These are phyloP conservation scores for Prostheceraeus crozeri DNA, from an alignment of 2,888 invertebrate genomes.

Conservation along the genomic window DNA sequence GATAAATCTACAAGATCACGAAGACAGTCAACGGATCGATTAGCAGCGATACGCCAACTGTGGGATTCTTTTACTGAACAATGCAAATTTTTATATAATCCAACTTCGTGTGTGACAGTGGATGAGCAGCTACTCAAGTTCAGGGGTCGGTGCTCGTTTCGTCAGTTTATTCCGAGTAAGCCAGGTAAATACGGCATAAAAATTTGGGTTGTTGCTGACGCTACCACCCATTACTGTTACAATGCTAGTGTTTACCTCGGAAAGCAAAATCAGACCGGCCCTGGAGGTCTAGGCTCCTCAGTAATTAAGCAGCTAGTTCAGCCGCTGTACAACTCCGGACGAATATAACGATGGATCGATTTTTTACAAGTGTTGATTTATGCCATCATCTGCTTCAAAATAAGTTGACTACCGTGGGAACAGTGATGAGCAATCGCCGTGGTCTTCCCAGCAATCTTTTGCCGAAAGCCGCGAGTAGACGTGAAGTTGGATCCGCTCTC, in stretches of 20 bases:
- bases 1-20: neutral
- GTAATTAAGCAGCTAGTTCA: too few species aligned
- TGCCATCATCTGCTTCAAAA: too few species aligned
- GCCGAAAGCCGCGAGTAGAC: too few species aligned
- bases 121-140: conserved; percentile 17
- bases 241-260: conserved; percentile 15
- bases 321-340: too few species aligned
- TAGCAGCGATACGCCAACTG: neutral
- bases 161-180: neutral
- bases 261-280: neutral
- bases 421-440: too few species aligned
- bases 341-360: too few species aligned
- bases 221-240: conserved; percentile 15
- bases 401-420: too few species aligned
- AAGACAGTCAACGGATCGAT: neutral
- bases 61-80: neutral
- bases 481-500: too few species aligned
- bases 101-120: conserved; percentile 18
- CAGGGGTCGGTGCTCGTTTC: conserved; percentile 1
- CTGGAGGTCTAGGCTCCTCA: too few species aligned
- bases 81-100: conserved; percentile 9
- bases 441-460: too few species aligned
- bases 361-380: too few species aligned
- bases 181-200: conserved; percentile 11
- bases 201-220: conserved; percentile 8